Evolutionary conservation across 2,797 vertebrate species (phyloP), one percentile per base, ranked within the genome.

Genomic region (Oreochromis grahami): DNA sequence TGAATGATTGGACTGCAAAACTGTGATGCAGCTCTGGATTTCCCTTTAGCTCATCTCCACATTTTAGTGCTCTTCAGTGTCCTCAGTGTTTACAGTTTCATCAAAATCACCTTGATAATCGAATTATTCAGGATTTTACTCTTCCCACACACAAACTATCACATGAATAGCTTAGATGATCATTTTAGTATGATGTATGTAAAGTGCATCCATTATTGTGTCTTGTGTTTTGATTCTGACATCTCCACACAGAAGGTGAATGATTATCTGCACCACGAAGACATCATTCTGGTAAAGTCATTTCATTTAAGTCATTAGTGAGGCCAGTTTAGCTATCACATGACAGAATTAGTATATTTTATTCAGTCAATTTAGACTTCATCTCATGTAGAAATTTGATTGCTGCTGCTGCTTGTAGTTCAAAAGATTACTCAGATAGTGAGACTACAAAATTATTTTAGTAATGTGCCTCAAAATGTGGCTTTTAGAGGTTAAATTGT

Each of bases 251-350:
- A 78, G 80, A 78, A 72, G 81, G 65, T 32, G 84, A 88, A 56
- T 26, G 17, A 26, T 26, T 70, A 84, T 87, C 85, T 63, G 79
- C 90, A 86, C 52, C 86, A 70, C 86, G 93, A 93, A 90, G 76
- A 84, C 84, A 81, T 94, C 91, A 87, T 80, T 55, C 68, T 3
- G 34, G 2, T 8, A 50, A 43, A 53, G 80, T 70, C 13, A 53
- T 29, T 68, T 63, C 29, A 1, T 74, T 84, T 45, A 82, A n/a
- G 77, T 10, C 6, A 14, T 79, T 86, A 52, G 85, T 11, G 70
- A 2, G 43, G 21, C 29, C 5, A 9, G 56, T 45, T 77, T 70
- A 43, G 78, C 32, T 68, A 43, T 55, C 45, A 72, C 70, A 9
- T 21, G 19, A 72, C 76, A 24, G 26, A 56, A 56, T 52, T 38